These are phyloP conservation scores for Luperina testacea DNA, from an alignment of 2,888 invertebrate species.

Conservation along the genomic window DNA sequence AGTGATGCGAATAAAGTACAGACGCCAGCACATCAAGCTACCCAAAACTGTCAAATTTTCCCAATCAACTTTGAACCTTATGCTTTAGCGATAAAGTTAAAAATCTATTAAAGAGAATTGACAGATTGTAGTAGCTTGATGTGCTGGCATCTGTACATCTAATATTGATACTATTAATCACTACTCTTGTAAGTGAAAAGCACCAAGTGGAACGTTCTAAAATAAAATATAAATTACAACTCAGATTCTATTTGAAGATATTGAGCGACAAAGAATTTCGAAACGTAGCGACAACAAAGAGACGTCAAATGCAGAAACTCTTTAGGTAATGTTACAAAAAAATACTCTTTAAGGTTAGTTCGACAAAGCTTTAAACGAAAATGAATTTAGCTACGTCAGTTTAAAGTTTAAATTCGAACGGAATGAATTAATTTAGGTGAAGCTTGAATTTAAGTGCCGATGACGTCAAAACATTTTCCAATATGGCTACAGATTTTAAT, in stretches of 20 bases:
- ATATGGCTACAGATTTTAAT: conserved; percentile 41
- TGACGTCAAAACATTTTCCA: conserved; percentile 44
- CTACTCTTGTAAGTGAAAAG: neutral
- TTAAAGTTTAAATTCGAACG: conserved; percentile 38
- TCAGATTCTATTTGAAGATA: conserved; percentile 56
- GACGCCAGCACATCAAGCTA: too few species aligned
- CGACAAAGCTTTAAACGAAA: conserved; percentile 33
- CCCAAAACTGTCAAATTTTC: too few species aligned
- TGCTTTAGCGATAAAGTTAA: too few species aligned
- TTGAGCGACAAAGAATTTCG: conserved; percentile 67
- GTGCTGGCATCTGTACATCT: neutral
- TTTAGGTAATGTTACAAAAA: conserved; percentile 57
- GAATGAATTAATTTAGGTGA: conserved; percentile 26
- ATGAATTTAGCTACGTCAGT: conserved; percentile 6
- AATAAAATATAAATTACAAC: conserved; percentile 48
- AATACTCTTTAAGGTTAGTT: conserved; percentile 30
- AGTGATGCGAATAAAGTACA: neutral
- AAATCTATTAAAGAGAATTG: too few species aligned
- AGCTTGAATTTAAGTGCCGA: conserved; percentile 44
- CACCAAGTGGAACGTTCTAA: conserved; percentile 24
- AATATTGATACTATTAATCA: conserved; percentile 1
- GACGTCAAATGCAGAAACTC: conserved; percentile 65
- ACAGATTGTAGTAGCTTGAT: too few species aligned
- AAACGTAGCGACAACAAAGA: conserved; percentile 64
- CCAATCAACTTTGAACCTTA: too few species aligned